A percentile compares a stretch with the other conserved stretches of the same genome.
These are phyloP conservation scores for Aculops lycopersici DNA, from an alignment of 1,140 invertebrate genomes.

Conservation along the genomic window DNA sequence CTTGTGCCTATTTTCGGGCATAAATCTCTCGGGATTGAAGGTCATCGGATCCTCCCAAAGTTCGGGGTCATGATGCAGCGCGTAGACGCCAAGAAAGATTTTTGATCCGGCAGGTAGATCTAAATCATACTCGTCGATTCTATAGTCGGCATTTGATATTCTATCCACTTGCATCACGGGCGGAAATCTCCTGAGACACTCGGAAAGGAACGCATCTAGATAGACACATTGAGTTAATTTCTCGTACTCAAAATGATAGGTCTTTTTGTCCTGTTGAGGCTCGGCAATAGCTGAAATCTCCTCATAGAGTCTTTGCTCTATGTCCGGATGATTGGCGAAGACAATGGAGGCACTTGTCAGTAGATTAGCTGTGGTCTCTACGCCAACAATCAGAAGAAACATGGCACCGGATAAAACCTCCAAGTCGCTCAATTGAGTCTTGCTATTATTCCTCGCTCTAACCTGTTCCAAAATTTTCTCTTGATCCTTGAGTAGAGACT, in stretches of 20 bases:
- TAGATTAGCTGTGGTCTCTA: constrained; percentile 2
- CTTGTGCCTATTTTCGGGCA: neutral
- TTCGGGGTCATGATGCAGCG: constrained; percentile 16
- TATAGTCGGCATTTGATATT: constrained; percentile 7
- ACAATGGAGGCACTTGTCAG: constrained; percentile 12
- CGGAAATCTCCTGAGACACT: constrained; percentile 15
- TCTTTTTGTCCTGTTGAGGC: constrained; percentile 3
- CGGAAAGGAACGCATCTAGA: constrained; percentile 17
- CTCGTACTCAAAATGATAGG: constrained; percentile 11
- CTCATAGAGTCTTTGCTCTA: constrained; percentile 16
- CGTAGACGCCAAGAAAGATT: constrained; percentile 14
- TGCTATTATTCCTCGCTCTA: neutral
- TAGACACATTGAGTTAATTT: constrained; percentile 13
- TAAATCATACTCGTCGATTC: constrained; percentile 14
- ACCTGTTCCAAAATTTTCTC: neutral
- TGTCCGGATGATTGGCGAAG: constrained; percentile 16
- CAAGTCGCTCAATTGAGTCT: constrained; percentile 1
- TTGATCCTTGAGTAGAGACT: neutral
- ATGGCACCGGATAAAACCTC: constrained; percentile 3
- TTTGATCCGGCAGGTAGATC: constrained; percentile 16
- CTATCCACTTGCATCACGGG: constrained; percentile 14
- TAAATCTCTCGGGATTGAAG: constrained; percentile 17
- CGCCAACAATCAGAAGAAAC: constrained; percentile 4
- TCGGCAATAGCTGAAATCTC: constrained; percentile 13
- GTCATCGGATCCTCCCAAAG: constrained; percentile 16